Base-by-base conservation (phyloP, 1,140 invertebrate species). In the Solenopsis invicta region DNA sequence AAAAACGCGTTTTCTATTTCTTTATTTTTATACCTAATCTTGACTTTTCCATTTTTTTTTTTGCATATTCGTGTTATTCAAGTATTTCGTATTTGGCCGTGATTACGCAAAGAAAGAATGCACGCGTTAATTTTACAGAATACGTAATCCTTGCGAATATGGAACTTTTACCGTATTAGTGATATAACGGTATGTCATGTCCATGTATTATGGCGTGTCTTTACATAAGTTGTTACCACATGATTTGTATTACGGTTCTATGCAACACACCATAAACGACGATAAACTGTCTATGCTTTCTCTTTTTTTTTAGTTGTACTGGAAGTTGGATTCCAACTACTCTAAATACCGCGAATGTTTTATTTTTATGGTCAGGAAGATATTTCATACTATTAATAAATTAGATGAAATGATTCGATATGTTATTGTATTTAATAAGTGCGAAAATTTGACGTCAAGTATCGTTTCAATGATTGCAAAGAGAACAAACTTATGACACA, bases 201-300 rank as follows among this genome's bases (percentile, higher is more conserved):
- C 10, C n/a, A 41, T 18, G 9, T 4, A 59, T 82, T 72, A 82
- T 74, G 41, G 21, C 61, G 59, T 12, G 18, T 61, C 21, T 75
- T 84, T 84, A 75, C 13, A 12, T 75, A 84, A 84, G 41, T 61
- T 4, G 69, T 48, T 82, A 61, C 69, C n/a, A 41, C 69, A 84
- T 13, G 16, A n/a, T 81, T 71, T 52, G 13, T 45, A 29, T 81
- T 41, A 71, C 54, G 21, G 18, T 45, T 59, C 10, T 12, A 16
- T 37, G 29, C 45, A 80, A 81, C 18, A 52, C 9, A 54, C 16
- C 54, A 29, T 74, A 48, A 76, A 64, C 10, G 21, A 61, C n/a
- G 41, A 16, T 37, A 62, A 29, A 78, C 50, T 85, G 18, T 34
- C 12, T 45, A 41, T 52, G 37, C 45, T 78, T 59, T 66, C 59